phyloP scores from a whole-genome alignment of 2,113 vertebrate species.

The Clarias magur region DNA sequence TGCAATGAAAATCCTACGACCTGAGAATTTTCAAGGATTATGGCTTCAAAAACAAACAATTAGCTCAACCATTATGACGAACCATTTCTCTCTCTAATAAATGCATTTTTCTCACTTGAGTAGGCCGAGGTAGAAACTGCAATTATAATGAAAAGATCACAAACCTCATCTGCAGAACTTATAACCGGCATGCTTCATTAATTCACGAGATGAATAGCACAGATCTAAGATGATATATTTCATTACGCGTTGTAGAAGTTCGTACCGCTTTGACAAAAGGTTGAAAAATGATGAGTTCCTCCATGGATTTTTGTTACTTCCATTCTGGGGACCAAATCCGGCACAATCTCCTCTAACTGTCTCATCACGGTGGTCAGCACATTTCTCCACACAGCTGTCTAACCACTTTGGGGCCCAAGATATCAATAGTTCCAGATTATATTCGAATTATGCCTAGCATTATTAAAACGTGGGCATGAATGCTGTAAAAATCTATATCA shows the following conservation, averaged over 20 bases:
- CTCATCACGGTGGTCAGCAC: neutral
- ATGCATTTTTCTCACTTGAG: neutral
- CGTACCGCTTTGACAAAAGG: neutral
- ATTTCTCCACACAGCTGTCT: neutral
- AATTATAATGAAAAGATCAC: neutral
- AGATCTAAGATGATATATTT: neutral
- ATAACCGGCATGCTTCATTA: neutral
- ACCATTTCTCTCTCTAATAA: too few relatives aligned
- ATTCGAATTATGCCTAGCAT: neutral
- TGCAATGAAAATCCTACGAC: neutral
- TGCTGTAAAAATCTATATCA: neutral
- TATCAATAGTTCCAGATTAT: neutral
- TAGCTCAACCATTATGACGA: neutral
- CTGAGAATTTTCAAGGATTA: neutral
- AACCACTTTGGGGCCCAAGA: neutral
- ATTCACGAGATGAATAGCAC: neutral
- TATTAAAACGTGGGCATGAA: neutral
- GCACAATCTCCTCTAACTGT: neutral
- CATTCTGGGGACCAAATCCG: neutral
- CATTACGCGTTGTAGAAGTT: neutral
- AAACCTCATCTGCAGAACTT: neutral
- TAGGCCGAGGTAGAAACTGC: neutral
- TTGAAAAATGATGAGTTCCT: neutral
- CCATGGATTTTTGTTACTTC: neutral
- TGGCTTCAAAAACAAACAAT: neutral